Percentiles rank a stretch among this genome's conserved stretches.
These are phyloP conservation scores for Autographa gamma DNA, from an alignment of 2,888 invertebrate species.

Conservation along the genomic window DNA sequence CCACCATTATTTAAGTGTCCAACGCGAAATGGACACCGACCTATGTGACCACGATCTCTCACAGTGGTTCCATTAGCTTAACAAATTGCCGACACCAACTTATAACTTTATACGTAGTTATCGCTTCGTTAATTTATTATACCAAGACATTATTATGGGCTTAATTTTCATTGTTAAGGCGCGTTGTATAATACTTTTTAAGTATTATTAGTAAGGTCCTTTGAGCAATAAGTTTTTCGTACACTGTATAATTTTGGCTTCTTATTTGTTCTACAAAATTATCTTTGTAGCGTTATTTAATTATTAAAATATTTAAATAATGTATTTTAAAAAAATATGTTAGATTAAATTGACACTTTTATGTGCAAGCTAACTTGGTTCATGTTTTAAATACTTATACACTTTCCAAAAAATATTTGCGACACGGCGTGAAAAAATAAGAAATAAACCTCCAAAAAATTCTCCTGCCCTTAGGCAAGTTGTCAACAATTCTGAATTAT, in stretches of 20 bases:
- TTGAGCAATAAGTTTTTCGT: neutral
- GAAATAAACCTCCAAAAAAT: slow-evolving; percentile 8
- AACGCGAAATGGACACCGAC: slow-evolving; percentile 72
- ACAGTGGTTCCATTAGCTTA: slow-evolving; percentile 73
- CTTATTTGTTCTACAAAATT: too few species aligned
- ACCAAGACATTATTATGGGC: slow-evolving; percentile 14
- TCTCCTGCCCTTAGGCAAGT: slow-evolving; percentile 25
- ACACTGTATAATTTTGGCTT: too few species aligned
- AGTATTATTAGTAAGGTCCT: neutral
- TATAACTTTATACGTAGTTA: slow-evolving; percentile 55
- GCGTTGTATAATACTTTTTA: neutral
- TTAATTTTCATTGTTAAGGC: slow-evolving; percentile 20
- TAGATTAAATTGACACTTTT: too few species aligned
- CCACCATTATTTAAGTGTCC: slow-evolving; percentile 70
- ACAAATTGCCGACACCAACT: slow-evolving; percentile 74
- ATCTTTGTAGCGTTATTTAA: too few species aligned
- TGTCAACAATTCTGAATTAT: slow-evolving; percentile 49
- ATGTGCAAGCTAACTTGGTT: neutral
- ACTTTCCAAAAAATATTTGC: neutral
- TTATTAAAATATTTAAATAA: too few species aligned
- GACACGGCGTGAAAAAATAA: neutral
- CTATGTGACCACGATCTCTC: slow-evolving; percentile 74
- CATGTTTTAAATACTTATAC: neutral
- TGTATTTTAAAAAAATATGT: too few species aligned
- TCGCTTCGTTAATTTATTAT: slow-evolving; percentile 21